phyloP scores from a whole-genome alignment of 2,797 vertebrate species.

The Pogoniulus pusillus region DNA sequence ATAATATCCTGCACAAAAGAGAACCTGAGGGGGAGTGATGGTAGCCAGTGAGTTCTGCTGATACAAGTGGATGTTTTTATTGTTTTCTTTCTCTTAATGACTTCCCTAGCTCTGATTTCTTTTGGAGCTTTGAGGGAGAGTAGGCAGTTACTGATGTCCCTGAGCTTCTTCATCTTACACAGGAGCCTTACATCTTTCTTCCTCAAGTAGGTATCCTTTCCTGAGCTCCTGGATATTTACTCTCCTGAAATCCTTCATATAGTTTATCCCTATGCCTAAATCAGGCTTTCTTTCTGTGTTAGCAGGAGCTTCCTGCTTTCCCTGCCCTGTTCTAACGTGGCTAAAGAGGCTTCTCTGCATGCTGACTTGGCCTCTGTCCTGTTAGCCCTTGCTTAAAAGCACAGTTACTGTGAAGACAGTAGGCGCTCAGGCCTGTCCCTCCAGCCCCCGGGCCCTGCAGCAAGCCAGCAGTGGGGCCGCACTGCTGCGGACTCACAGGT shows the following conservation, averaged over 20 bases:
- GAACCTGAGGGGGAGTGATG: background rate
- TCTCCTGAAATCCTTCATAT: slow-evolving; percentile 10
- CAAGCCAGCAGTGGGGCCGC: background rate
- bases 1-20: slow-evolving; percentile 11
- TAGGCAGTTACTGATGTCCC: slow-evolving; percentile 15
- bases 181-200: slow-evolving; percentile 2
- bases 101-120: slow-evolving; percentile 15
- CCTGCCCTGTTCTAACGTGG: background rate
- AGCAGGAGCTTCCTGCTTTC: background rate
- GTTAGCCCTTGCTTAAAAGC: background rate
- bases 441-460: background rate
- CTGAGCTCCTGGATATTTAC: slow-evolving; percentile 24
- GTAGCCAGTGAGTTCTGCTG: slow-evolving; percentile 28
- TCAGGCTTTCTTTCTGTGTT: background rate
- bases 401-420: background rate
- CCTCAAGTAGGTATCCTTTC: background rate
- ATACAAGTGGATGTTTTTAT: slow-evolving; percentile 32
- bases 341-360: background rate
- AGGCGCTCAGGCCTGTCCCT: background rate
- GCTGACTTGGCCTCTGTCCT: background rate
- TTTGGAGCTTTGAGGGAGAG: slow-evolving; percentile 19
- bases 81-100: slow-evolving; percentile 45
- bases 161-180: background rate
- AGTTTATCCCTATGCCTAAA: background rate
- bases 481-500: background rate